These are phyloP conservation scores for Tapirus terrestris DNA, from an alignment of 2,113 vertebrate species.

Conservation along the genomic window DNA sequence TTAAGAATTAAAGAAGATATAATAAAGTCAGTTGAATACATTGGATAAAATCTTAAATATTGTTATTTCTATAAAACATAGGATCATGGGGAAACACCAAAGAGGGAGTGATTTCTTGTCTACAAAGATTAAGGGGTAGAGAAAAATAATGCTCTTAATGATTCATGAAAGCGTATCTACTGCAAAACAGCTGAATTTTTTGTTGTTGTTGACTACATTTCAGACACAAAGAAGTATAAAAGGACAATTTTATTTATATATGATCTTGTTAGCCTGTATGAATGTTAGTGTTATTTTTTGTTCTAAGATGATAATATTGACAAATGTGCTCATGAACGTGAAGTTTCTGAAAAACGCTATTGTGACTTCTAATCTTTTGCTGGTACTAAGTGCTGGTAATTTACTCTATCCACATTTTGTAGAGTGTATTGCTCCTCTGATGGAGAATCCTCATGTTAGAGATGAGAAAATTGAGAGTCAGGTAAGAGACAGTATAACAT, in stretches of 20 bases:
- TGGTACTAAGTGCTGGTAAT: neutral
- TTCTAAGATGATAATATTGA: neutral
- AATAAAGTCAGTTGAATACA: neutral
- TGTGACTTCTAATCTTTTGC: neutral
- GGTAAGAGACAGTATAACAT: neutral
- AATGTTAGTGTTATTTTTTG: neutral
- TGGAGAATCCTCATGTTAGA: neutral
- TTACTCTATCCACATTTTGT: neutral
- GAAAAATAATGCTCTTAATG: neutral
- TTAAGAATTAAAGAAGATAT: neutral
- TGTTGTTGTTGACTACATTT: neutral
- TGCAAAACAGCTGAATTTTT: neutral
- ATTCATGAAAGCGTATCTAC: neutral
- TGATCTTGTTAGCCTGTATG: neutral
- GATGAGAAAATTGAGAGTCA: neutral
- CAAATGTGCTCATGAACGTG: neutral
- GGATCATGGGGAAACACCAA: neutral
- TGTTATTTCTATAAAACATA: constrained; percentile 5
- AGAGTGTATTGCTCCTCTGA: neutral
- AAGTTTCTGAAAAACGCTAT: constrained; percentile 20
- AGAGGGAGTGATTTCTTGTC: neutral
- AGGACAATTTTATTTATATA: neutral
- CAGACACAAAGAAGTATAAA: neutral
- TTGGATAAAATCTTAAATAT: neutral
- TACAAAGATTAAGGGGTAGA: neutral